Base-by-base conservation (phyloP, 1,140 invertebrate genomes). In the Trachelipus rathkii region DNA sequence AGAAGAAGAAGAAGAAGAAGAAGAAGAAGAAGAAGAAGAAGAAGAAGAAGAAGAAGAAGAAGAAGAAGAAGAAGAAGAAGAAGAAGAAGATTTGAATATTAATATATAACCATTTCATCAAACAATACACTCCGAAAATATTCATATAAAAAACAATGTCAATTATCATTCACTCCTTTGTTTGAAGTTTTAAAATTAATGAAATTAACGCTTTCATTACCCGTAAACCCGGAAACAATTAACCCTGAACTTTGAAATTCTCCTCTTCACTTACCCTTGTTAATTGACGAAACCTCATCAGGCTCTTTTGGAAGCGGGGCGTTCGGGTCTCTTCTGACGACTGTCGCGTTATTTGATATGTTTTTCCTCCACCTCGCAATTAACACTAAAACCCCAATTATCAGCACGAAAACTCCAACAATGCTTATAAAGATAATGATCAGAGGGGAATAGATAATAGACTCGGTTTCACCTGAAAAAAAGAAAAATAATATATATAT, bases 331-430 rank as follows among this genome's bases (percentile, higher is more conserved):
- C 24, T 44, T 24, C 24, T 44, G 10, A 44, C 21, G 43, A 44
- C 11, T 33, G 70, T 23, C 2, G 70, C 19, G 33, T 19, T 44
- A 71, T 44, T 71, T n/a, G 70, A 15, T n/a, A 33, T 72, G 70
- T 73, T 75, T 23, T 78, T 78, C 71, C 74, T 73, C 77, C 77
- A 78, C 24, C 77, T 70, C 2, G 74, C 75, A 71, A 78, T 60
- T 19, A 76, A 10, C 24, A 78, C 72, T 45, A 78, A 74, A 46
- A 78, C 46, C 53, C 75, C 10, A 66, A 78, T 78, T 43, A 78
- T 74, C 15, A 68, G 60, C 10, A 78, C 70, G 66, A 78, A 78
- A 44, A 75, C 74, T 10, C 77, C 77, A 11, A 78, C 60, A 44
- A 78, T 78, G 74, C 70, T 73, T 33, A 33, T 3, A 33, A 33